phyloP scores from a whole-genome alignment of 2,797 vertebrate species.

The Phataginus tetradactyla region DNA sequence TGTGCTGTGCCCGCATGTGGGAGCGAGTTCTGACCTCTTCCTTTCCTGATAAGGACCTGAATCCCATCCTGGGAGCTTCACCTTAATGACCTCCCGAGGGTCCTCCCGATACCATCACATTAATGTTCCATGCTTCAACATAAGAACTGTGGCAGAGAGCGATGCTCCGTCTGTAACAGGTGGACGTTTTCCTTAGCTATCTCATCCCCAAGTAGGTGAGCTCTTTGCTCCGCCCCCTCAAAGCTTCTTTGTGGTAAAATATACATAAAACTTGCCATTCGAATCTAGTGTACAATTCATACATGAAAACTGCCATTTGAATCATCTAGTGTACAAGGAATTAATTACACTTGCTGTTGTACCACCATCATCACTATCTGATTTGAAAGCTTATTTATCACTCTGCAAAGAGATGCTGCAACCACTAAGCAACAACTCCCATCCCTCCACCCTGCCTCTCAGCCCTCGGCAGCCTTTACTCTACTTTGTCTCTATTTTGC shows the following conservation, averaged over 20 bases:
- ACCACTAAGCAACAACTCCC: background rate
- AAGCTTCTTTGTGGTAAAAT: background rate
- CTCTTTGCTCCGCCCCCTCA: fast-evolving
- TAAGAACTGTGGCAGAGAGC: background rate
- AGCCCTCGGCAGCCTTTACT: background rate
- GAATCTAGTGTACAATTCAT: too few species aligned
- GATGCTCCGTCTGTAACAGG: background rate
- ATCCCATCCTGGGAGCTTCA: background rate
- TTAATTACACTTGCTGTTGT: background rate
- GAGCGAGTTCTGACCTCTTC: background rate
- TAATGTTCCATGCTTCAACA: background rate
- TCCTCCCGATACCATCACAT: background rate
- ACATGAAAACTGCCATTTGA: background rate
- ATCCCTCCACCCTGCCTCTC: background rate
- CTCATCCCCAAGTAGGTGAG: background rate
- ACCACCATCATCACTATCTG: background rate
- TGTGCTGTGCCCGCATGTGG: background rate
- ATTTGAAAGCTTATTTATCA: background rate
- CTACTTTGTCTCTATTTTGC: background rate
- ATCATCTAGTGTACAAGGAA: too few species aligned
- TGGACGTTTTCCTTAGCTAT: background rate
- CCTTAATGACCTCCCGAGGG: background rate
- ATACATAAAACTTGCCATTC: background rate
- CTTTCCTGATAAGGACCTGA: background rate
- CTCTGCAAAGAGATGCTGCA: background rate